phyloP scores from a whole-genome alignment of 2,113 vertebrate species.

The Trichomycterus rosablanca region DNA sequence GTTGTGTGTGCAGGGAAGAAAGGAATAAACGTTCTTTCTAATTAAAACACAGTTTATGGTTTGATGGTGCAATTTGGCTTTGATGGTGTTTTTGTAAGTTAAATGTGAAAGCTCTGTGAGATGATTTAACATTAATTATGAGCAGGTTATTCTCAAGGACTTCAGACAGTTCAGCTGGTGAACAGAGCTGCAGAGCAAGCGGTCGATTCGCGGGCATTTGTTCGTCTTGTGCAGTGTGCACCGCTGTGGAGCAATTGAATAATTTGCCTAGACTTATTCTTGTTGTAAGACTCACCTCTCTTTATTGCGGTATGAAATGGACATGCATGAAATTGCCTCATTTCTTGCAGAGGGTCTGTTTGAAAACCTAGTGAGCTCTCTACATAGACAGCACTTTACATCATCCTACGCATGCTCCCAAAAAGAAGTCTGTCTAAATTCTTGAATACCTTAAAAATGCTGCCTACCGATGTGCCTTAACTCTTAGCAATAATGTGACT shows the following conservation, averaged over 20 bases:
- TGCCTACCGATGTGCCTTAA: too few relatives aligned
- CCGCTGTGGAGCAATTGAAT: neutral
- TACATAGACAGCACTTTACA: too few relatives aligned
- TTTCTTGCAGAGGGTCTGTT: too few relatives aligned
- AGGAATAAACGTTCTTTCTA: slow-evolving; percentile 61
- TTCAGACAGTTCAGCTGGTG: slow-evolving; percentile 43
- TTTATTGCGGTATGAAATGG: slow-evolving; percentile 16
- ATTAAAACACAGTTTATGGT: slow-evolving; percentile 70
- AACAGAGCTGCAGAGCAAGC: slow-evolving; percentile 40
- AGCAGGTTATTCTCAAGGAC: slow-evolving; percentile 63
- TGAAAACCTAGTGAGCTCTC: too few relatives aligned
- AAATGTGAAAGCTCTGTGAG: slow-evolving; percentile 57
- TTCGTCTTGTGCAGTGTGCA: neutral
- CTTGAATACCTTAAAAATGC: too few relatives aligned
- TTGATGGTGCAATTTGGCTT: slow-evolving; percentile 59
- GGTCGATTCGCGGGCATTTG: slow-evolving; percentile 36
- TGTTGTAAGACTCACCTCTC: slow-evolving; percentile 9
- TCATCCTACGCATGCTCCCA: too few relatives aligned
- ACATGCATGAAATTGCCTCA: slow-evolving; percentile 10
- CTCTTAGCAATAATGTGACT: too few relatives aligned
- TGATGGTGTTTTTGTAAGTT: slow-evolving; percentile 68
- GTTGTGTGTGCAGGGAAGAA: slow-evolving; percentile 50
- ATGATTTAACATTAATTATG: slow-evolving; percentile 58
- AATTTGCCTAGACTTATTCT: slow-evolving; percentile 10
- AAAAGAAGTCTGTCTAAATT: too few relatives aligned